Evolutionary conservation across 2,797 vertebrate species (phyloP), one percentile per base, ranked within the genome.

Genomic region (Channa striata): DNA sequence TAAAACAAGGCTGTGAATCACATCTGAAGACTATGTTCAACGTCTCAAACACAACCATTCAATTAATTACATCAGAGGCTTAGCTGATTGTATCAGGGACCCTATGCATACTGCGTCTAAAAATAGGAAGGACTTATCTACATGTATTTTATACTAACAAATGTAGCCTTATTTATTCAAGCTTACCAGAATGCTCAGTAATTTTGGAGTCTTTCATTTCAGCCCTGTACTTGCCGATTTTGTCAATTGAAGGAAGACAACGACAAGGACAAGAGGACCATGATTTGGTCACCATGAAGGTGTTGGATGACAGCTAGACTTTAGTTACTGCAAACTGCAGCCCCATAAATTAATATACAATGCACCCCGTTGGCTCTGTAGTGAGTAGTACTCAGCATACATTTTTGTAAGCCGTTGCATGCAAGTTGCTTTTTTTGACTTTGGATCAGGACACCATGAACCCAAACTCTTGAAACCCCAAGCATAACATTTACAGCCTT

Each of bases 1-100:
- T 56, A 12, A 57, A 10, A 46, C 53, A 43, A 53, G 53, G 17
- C 42, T 48, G 66, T 36, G 46, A 23, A 59, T 64, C 34, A 33
- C n/a, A 70, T 71, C 70, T 58, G 23, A 43, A 49, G n/a, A 62
- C 57, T 20, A 11, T 43, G 23, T 52, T 30, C 36, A 42, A 37
- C 7, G 46, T 13, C 37, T 37, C 42, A 62, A 77, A 52, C 36
- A 13, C 58, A 47, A 48, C 51, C 58, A 71, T 50, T 58, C 68
- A 76, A 78, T 78, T 76, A 83, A 74, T 57, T 50, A 72, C 68
- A 78, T 78, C 80, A 77, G 79, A 84, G 74, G 57, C 59, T 81
- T 44, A 59, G 62, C 54, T 56, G 74, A 83, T 80, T 43, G 5
- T 72, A 87, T 82, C 77, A 50, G 58, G 36, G 66, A 53, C 66